phyloP scores from a whole-genome alignment of 2,797 vertebrate genomes.

The Myripristis jacobus region DNA sequence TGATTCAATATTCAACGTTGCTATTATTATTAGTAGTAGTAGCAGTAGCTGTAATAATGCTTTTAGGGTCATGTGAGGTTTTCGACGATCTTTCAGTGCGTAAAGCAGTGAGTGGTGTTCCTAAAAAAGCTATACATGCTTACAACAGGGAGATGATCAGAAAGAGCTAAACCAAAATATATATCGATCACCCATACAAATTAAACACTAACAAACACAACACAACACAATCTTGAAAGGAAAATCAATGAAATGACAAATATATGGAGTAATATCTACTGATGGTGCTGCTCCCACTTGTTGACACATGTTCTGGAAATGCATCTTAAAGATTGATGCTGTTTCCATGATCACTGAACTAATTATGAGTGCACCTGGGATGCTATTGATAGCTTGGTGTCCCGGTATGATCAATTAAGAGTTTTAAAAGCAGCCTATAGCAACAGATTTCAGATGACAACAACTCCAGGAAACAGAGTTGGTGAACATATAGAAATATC shows the following conservation, averaged over 20 bases:
- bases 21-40: too few species aligned
- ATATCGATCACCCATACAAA: not conserved
- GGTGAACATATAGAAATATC: constrained; percentile 46
- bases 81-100: not conserved
- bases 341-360: constrained; percentile 20
- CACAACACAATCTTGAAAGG: too few species aligned
- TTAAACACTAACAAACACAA: too few species aligned
- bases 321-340: constrained; percentile 2
- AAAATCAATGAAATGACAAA: too few species aligned
- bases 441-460: constrained; percentile 26
- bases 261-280: too few species aligned
- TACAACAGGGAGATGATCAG: not conserved
- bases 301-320: constrained; percentile 6
- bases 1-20: too few species aligned
- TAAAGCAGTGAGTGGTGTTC: constrained; percentile 1
- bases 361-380: constrained; percentile 29
- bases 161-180: not conserved
- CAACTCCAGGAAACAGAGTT: constrained; percentile 51
- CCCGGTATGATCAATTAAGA: constrained; percentile 22
- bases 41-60: too few species aligned
- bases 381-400: constrained; percentile 41
- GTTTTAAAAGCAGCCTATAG: constrained; percentile 7
- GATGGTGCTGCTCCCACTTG: too few species aligned
- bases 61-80: constrained; percentile 38
- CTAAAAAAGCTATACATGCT: constrained; percentile 9